Evolutionary conservation across 2,797 vertebrate genomes (phyloP), one percentile per base, ranked within the genome.

Genomic region (Phyllotis vaccarum): DNA sequence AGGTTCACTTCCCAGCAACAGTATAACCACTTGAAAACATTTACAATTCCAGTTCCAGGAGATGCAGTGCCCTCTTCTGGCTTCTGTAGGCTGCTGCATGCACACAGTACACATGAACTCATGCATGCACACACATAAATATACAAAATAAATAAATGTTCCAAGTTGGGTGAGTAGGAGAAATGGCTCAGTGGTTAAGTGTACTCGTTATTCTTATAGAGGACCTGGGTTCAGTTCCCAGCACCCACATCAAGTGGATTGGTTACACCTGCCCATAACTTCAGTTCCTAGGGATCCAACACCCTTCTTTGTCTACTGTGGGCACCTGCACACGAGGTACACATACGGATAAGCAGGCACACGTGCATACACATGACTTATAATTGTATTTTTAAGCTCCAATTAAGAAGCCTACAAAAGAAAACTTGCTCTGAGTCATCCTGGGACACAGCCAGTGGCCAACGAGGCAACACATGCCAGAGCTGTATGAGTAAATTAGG

Each of bases 351-450:
- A 83, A 46, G 60, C 60, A 83, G 40, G 40, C 40, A 34, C 58
- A 64, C 9, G 19, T 29, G 11, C 37, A 31, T 46, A 43, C 40
- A 64, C 13, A 62, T 19, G 10, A 83, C 64, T 31, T 83, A 83
- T 81, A 81, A 29, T 40, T 60, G 21, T 81, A 81, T 58, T 58
- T 72, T 40, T 60, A 60, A 60, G 56, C 27, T 37, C 37, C 4
- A 60, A 60, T 83, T 64, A 31, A 64, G 60, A 64, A 64, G 22
- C 40, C 40, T 46, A 64, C 0, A 2, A 64, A 85, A 75, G 56
- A 79, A 92, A 94, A 68, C 31, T 74, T 37, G 52, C 86, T 93
- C 78, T 89, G 24, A 93, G 43, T 64, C 62, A 37, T 90, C 54
- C 54, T 79, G 40, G 72, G 75, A 56, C 68, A 34, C 27, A 12